Evolutionary conservation across 2,888 invertebrate genomes (phyloP), one percentile per base, ranked within the genome.

Genomic region (Aporophyla lueneburgensis): DNA sequence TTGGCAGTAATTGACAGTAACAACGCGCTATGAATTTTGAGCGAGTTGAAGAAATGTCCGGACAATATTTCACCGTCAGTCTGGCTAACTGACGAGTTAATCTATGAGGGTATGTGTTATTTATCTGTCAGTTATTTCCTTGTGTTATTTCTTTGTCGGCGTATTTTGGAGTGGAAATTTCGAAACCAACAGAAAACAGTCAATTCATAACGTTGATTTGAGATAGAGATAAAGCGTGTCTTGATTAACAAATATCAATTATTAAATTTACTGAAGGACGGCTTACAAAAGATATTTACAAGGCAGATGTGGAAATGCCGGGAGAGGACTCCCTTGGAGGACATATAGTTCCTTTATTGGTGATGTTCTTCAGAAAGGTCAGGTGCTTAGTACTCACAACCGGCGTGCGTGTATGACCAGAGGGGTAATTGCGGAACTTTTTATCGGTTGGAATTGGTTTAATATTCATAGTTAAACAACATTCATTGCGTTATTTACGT

Each of bases 1-100:
- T 87, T 87, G 87, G 86, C 88, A 87, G 84, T 88, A 88, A 87
- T 87, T 87, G 88, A 83, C 87, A 86, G 86, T 21, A 74, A 63
- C 62, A 71, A 76, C 78, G 72, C 65, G 67, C 69, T 59, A 71
- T 76, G 86, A 87, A 88, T 87, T 81, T 85, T 62, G 78, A 86
- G 43, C 71, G 53, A 79, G 72, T 74, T 66, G 46, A 76, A 77
- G 71, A 80, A 80, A 80, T 78, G 74, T 68, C 56, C 10, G 43
- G 61, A 71, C 74, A 46, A 80, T 82, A 83, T 87, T 87, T 86
- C 59, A 66, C 70, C 69, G 70, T 81, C 84, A 79, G 65, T 53
- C 66, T 71, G 74, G 76, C 73, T 67, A 83, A 74, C 72, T 80
- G 71, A 84, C 80, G 82, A 82, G 62, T 82, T 74, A 84, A 87